Evolutionary conservation across 2,113 vertebrate species (phyloP).

Genomic region (Carollia perspicillata): DNA sequence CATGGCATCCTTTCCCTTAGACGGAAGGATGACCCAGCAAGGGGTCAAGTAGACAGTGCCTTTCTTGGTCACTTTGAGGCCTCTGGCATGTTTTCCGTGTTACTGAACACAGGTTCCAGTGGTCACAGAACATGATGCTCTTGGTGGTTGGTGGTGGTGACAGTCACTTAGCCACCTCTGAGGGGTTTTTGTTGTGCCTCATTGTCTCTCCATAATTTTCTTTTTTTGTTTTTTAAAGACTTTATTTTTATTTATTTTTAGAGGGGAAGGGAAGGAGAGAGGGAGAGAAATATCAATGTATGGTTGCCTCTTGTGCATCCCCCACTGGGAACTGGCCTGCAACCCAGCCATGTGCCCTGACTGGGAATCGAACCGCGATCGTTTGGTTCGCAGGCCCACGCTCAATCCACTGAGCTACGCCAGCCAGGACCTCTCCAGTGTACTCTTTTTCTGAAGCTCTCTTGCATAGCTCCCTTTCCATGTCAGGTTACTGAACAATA

Average conservation of each 20-base stretch:
- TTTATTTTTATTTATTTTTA: too few species aligned
- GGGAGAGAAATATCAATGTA: too few species aligned
- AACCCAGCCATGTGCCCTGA: too few species aligned
- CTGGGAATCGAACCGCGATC: too few species aligned
- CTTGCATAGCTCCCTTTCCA: neutral
- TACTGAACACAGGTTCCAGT: slow-evolving; percentile 89
- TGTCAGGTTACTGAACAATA: neutral
- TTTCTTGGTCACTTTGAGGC: slow-evolving; percentile 90
- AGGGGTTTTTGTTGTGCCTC: neutral
- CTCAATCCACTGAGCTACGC: too few species aligned
- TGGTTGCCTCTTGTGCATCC: too few species aligned
- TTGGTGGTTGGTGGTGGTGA: neutral
- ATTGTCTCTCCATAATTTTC: neutral
- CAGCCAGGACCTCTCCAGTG: too few species aligned
- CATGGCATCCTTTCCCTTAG: slow-evolving; percentile 87
- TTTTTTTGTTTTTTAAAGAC: too few species aligned
- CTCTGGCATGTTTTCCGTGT: slow-evolving; percentile 84
- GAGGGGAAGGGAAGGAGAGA: too few species aligned
- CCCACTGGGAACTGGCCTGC: too few species aligned
- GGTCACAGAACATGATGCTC: slow-evolving; percentile 85
- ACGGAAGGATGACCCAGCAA: slow-evolving; percentile 91
- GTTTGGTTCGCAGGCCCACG: too few species aligned
- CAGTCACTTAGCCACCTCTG: neutral
- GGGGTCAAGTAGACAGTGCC: slow-evolving; percentile 88
- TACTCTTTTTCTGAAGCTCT: neutral